A percentile compares a stretch with the other conserved stretches of the same genome.
These are phyloP conservation scores for Eleutherodactylus coqui DNA, from an alignment of 2,797 vertebrate genomes.

Conservation along the genomic window DNA sequence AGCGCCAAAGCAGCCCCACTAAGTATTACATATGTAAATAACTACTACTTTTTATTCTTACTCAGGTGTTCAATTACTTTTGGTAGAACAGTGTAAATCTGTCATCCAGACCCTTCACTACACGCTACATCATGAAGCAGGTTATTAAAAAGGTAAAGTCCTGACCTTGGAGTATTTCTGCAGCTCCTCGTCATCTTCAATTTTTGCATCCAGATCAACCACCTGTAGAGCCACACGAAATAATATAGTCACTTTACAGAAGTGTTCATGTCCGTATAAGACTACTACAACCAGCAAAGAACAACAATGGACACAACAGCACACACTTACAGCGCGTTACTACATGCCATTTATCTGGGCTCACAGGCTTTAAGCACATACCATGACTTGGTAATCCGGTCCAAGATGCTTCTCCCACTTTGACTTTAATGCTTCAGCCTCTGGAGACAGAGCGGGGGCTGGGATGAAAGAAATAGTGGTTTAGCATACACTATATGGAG, in stretches of 20 bases:
- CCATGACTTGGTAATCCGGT: slow-evolving; percentile 90
- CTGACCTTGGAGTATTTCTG: slow-evolving; percentile 94
- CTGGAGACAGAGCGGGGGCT: slow-evolving; percentile 71
- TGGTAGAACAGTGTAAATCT: too few species aligned
- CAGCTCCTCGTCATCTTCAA: slow-evolving; percentile 88
- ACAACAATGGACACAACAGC: not conserved
- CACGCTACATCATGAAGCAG: not conserved
- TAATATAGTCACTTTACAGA: too few species aligned
- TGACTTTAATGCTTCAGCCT: slow-evolving; percentile 79
- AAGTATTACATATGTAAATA: too few species aligned
- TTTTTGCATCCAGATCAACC: slow-evolving; percentile 85
- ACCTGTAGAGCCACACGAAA: slow-evolving; percentile 76
- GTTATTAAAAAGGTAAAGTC: not conserved
- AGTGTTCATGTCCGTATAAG: not conserved
- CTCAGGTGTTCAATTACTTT: too few species aligned
- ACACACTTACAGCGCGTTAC: not conserved
- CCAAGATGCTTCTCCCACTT: slow-evolving; percentile 92
- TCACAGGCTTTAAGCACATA: slow-evolving; percentile 72
- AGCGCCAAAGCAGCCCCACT: too few species aligned
- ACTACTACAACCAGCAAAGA: not conserved
- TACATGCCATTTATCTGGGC: not conserved
- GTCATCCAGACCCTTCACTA: too few species aligned
- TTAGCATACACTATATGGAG: not conserved
- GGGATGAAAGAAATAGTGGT: not conserved
- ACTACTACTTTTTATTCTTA: too few species aligned